These are phyloP conservation scores for Pantherophis guttatus DNA, from an alignment of 2,113 vertebrate species.

Conservation along the genomic window DNA sequence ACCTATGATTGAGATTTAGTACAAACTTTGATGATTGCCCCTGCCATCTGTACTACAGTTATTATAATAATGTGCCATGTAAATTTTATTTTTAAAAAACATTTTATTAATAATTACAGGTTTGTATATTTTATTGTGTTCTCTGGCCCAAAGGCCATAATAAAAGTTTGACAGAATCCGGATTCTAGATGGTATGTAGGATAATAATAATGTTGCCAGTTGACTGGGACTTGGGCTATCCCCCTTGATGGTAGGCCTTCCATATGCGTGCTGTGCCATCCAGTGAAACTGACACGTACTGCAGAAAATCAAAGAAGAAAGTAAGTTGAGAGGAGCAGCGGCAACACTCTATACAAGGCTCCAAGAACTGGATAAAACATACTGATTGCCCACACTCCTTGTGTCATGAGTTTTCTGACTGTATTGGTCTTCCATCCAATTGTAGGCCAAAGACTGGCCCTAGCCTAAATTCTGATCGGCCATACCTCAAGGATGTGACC, in stretches of 20 bases:
- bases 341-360: background rate
- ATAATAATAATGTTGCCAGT: background rate
- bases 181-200: background rate
- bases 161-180: background rate
- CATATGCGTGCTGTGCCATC: slow-evolving; percentile 51
- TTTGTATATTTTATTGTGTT: background rate
- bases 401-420: background rate
- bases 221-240: background rate
- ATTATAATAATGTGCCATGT: background rate
- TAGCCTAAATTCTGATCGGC: no score
- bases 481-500: no score
- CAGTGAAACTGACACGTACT: slow-evolving; percentile 54
- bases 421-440: background rate
- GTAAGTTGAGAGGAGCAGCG: background rate
- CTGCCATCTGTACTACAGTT: background rate
- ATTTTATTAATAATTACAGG: background rate
- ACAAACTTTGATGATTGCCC: background rate
- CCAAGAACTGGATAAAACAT: background rate
- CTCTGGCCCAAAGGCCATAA: background rate
- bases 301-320: slow-evolving; percentile 3
- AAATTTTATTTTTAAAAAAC: background rate
- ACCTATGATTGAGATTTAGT: background rate
- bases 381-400: background rate
- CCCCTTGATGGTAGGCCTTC: slow-evolving; percentile 41
- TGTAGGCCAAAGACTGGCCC: background rate